Evolutionary conservation across 2,888 invertebrate species (phyloP), one percentile per base, ranked within the genome.

Genomic region (Trachelus tabidus): DNA sequence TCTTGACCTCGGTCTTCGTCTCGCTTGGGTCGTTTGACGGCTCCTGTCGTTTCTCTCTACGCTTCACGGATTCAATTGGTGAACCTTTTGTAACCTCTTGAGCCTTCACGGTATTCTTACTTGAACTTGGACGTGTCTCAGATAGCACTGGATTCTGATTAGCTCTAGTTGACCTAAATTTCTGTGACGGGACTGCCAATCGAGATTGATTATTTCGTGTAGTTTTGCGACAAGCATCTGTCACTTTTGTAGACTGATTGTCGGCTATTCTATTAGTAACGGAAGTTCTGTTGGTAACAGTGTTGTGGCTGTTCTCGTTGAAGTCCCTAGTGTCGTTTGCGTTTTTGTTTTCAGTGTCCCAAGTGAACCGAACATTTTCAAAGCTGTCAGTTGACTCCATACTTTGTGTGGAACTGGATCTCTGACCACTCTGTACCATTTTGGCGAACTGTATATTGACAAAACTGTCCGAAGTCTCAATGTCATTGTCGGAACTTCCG

Each of bases 391-490:
- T 84, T 0, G 88, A 89, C 74, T 89, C 88, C 73, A 87, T 80
- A 69, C 89, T 89, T 77, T 87, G 86, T 1, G 87, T 85, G 4
- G 87, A 87, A 73, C 84, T 87, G 4, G 87, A 87, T 15, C 82
- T 86, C 76, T 83, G 83, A n/a, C 82, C 79, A 11, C 77, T 81
- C 69, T 78, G 81, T 31, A 83, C 78, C 35, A 85, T 77, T 76
- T 87, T 83, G 12, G 87, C 88, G 76, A 87, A 87, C 78, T 88
- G 84, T 73, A 89, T 88, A 73, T 90, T 89, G 15, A 89, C 89
- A 75, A 90, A 90, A 76, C 89, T 90, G 37, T 89, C 89, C 11
- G 89, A 89, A 12, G 87, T 88, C 75, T 90, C 88, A 37, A 88
- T 89, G 75, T 90, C 88, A 68, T 90, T 89, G 77, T 85, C 85